A percentile compares a stretch with the other conserved stretches of the same genome.
phyloP scores from a whole-genome alignment of 1,140 invertebrate species.

The Meteorus sp. region DNA sequence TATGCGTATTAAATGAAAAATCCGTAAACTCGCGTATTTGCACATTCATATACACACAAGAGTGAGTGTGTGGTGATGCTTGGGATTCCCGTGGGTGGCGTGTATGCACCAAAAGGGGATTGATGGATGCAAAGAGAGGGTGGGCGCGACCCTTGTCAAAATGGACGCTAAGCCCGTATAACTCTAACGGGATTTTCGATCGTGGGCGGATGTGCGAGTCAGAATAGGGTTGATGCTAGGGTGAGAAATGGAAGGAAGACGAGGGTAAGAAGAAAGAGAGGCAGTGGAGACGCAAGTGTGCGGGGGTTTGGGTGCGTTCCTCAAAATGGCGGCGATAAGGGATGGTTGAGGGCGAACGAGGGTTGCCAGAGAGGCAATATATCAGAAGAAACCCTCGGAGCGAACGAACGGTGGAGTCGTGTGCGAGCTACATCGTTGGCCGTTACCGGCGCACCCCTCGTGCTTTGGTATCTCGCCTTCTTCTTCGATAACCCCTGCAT shows the following conservation, averaged over 20 bases:
- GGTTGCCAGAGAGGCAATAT: conserved; percentile 51
- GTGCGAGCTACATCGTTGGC: conserved; percentile 24
- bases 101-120: neutral
- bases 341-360: conserved; percentile 54
- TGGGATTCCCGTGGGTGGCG: conserved; percentile 16
- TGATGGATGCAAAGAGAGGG: conserved; percentile 31
- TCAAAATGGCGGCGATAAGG: conserved; percentile 59
- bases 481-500: conserved; percentile 20
- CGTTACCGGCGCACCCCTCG: conserved; percentile 25
- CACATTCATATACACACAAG: neutral
- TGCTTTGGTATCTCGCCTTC: conserved; percentile 21
- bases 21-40: neutral
- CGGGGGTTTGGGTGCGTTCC: conserved; percentile 46
- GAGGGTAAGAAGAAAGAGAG: conserved; percentile 8
- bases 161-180: conserved; percentile 59
- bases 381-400: conserved; percentile 39
- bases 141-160: conserved; percentile 48
- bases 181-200: conserved; percentile 60
- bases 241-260: conserved; percentile 29
- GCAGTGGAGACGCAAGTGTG: conserved; percentile 24
- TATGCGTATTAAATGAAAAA: too few species aligned
- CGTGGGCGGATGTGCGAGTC: conserved; percentile 49
- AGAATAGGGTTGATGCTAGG: conserved; percentile 32
- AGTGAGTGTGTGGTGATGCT: neutral
- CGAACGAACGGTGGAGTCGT: conserved; percentile 21